Percentiles rank a stretch among this genome's conserved stretches.
phyloP scores from a whole-genome alignment of 2,888 invertebrate species.

The Pachliopta kotzebuea region DNA sequence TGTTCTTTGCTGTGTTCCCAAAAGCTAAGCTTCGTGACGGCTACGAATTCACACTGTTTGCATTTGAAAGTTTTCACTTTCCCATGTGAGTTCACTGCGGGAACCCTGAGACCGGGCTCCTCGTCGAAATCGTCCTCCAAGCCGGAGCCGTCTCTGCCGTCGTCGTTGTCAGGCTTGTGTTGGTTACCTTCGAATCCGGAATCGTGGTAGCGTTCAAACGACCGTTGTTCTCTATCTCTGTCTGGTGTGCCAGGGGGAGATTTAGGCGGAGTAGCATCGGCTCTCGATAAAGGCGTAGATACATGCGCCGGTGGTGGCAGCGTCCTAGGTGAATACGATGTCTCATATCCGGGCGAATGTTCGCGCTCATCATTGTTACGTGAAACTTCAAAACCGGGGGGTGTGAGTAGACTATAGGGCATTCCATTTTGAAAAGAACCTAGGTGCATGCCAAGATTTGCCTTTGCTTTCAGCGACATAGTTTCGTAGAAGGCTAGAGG shows the following conservation, averaged over 20 bases:
- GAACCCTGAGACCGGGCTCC: conserved; percentile 81
- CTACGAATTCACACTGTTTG: conserved; percentile 93
- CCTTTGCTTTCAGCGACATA: conserved; percentile 66
- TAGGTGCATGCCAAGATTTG: conserved; percentile 68
- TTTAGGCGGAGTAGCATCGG: conserved; percentile 70
- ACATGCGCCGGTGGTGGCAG: conserved; percentile 58
- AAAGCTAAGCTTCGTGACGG: conserved; percentile 93
- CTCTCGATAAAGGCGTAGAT: conserved; percentile 60
- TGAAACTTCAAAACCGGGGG: conserved; percentile 75
- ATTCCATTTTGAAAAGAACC: conserved; percentile 66
- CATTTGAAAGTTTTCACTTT: conserved; percentile 95
- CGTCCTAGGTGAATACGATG: conserved; percentile 58
- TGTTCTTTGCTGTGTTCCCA: conserved; percentile 96
- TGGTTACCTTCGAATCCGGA: conserved; percentile 70
- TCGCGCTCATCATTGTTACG: conserved; percentile 56
- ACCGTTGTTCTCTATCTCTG: conserved; percentile 54
- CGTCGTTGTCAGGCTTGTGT: conserved; percentile 57
- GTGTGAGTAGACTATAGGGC: conserved; percentile 82
- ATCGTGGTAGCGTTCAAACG: conserved; percentile 69
- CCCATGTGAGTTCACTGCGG: conserved; percentile 87
- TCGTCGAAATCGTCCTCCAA: conserved; percentile 76
- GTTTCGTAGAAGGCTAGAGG: conserved; percentile 64
- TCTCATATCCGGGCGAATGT: conserved; percentile 58
- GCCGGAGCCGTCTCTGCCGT: conserved; percentile 73
- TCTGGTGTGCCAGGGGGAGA: conserved; percentile 66